A percentile compares a stretch with the other conserved stretches of the same genome.
Evolutionary conservation across 1,140 invertebrate genomes (phyloP).

Genomic region (Halesus radiatus): DNA sequence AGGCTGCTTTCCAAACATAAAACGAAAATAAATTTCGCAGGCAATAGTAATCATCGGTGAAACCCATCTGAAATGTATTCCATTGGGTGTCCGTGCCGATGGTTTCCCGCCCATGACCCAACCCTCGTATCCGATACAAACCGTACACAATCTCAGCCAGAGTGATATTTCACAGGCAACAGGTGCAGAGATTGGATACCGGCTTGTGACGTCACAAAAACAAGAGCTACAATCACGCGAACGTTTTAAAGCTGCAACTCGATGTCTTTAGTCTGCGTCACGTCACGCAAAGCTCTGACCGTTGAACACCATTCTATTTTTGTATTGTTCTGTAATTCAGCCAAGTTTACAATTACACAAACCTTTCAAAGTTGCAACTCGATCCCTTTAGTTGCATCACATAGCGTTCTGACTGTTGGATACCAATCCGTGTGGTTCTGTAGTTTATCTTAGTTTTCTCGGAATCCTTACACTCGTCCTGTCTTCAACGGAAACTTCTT

Average conservation of each 20-base stretch:
- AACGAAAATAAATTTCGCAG: no score
- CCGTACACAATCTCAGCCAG: conserved; percentile 6
- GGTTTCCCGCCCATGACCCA: not conserved
- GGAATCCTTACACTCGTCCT: conserved; percentile 8
- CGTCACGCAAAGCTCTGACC: no score
- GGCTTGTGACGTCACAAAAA: conserved; percentile 22
- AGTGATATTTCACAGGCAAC: conserved; percentile 20
- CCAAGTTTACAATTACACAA: no score
- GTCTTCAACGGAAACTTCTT: not conserved
- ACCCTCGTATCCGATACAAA: conserved; percentile 16
- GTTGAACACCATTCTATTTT: no score
- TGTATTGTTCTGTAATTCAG: no score
- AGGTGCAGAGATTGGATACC: conserved; percentile 11
- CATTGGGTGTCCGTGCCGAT: not conserved
- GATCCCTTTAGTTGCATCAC: no score
- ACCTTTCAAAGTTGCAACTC: no score
- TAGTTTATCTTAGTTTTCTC: not conserved
- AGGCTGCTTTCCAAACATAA: no score
- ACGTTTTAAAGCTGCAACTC: not conserved
- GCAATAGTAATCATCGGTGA: no score
- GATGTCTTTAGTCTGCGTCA: not conserved
- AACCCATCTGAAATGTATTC: no score
- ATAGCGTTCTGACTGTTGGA: no score
- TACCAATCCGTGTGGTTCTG: not conserved
- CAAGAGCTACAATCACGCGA: no score